Base-by-base conservation (phyloP, 1,140 invertebrate genomes). In the Habropoda laboriosa region DNA sequence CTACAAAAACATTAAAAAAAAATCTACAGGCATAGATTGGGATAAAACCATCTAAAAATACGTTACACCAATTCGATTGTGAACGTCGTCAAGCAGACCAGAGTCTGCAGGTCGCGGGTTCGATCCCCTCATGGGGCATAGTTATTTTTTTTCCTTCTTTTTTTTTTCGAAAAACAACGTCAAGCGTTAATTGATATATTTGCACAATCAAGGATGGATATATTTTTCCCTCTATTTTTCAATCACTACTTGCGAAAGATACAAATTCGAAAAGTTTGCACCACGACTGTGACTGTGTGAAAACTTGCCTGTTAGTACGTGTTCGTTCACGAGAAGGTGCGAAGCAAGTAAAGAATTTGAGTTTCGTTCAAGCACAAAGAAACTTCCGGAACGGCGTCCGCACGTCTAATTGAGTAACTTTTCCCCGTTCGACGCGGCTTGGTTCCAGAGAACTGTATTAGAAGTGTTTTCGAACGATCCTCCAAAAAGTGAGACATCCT, bases 31-130 rank as follows among this genome's bases (percentile, higher is more conserved):
- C n/a, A n/a, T n/a, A n/a, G n/a, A n/a, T n/a, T n/a, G n/a, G n/a
- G n/a, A n/a, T n/a, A n/a, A n/a, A n/a, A n/a, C n/a, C n/a, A n/a
- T n/a, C n/a, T n/a, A n/a, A n/a, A n/a, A n/a, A n/a, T n/a, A n/a
- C n/a, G n/a, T n/a, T n/a, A n/a, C n/a, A n/a, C n/a, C n/a, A n/a
- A n/a, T n/a, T n/a, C n/a, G n/a, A n/a, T n/a, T n/a, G n/a, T n/a
- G n/a, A n/a, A n/a, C n/a, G n/a, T n/a, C n/a, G n/a, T n/a, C n/a
- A n/a, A n/a, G n/a, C n/a, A n/a, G n/a, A n/a, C n/a, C n/a, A n/a
- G n/a, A n/a, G n/a, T n/a, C n/a, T 84, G 87, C 89, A 90, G 89
- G 89, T 91, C 87, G 88, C 74, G 89, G 88, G 87, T 90, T 91
- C 45, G 71, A 86, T 77, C 70, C 80, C 77, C 83, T 24, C 73